A percentile compares a stretch with the other conserved stretches of the same genome.
These are phyloP conservation scores for Chrysopilus asiliformis DNA, from an alignment of 2,888 invertebrate genomes.

Conservation along the genomic window DNA sequence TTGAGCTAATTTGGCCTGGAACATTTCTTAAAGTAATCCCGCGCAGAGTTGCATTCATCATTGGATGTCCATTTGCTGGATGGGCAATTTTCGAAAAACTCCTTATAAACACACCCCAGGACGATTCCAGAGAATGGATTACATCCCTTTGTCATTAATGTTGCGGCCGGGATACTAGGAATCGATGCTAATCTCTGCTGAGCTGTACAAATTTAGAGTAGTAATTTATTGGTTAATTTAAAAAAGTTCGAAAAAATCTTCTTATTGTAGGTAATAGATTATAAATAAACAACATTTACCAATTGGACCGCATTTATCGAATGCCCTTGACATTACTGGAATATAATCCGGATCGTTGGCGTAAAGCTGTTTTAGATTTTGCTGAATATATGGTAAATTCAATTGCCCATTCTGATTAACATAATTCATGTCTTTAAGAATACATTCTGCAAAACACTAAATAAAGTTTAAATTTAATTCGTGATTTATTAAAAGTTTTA, in stretches of 20 bases:
- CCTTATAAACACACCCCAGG: constrained; percentile 31
- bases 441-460: constrained; percentile 32
- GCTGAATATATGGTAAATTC: constrained; percentile 17
- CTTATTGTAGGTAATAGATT: too few relatives aligned
- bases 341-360: constrained; percentile 25
- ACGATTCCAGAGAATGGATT: constrained; percentile 30
- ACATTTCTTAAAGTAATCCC: constrained; percentile 28
- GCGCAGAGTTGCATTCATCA: constrained; percentile 25
- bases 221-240: background rate
- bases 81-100: constrained; percentile 33
- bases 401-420: constrained; percentile 14
- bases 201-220: constrained; percentile 10
- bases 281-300: constrained; percentile 18
- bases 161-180: constrained; percentile 9
- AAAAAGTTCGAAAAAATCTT: background rate
- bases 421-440: constrained; percentile 25
- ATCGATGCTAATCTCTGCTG: constrained; percentile 13
- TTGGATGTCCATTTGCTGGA: constrained; percentile 26
- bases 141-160: constrained; percentile 19
- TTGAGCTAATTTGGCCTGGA: too few relatives aligned
- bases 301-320: constrained; percentile 24
- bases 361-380: constrained; percentile 22
- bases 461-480: background rate
- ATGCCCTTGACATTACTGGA: constrained; percentile 24
- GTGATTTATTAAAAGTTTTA: background rate